Percentiles rank a stretch among this genome's conserved stretches.
Conservation (phyloP, 1,140 invertebrate species). For the Marisa cornuarietis region DNA sequence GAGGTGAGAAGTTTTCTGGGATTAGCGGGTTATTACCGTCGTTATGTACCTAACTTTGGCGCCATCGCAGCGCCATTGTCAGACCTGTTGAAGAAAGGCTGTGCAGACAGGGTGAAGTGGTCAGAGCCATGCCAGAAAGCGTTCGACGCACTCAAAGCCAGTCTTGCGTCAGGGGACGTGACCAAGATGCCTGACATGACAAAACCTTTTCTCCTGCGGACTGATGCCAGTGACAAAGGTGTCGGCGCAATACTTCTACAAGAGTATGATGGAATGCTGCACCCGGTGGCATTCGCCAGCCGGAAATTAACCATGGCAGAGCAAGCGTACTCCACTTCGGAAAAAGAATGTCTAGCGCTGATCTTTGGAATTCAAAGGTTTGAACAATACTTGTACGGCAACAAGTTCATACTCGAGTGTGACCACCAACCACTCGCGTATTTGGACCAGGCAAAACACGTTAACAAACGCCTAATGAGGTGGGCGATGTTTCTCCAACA, state of each 20-base stretch:
- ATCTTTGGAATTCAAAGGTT: constrained; percentile 64
- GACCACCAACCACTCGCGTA: constrained; percentile 30
- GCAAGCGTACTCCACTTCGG: constrained; percentile 59
- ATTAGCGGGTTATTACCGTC: constrained; percentile 30
- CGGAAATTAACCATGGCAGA: constrained; percentile 31
- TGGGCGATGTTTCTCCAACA: constrained; percentile 21
- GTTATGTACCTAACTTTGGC: constrained; percentile 45
- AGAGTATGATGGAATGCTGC: constrained; percentile 25
- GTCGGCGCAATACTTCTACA: constrained; percentile 44
- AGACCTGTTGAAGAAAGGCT: constrained; percentile 16
- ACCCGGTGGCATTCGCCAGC: constrained; percentile 40
- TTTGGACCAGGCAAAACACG: constrained; percentile 10
- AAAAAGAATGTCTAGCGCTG: constrained; percentile 64
- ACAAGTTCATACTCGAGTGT: constrained; percentile 24
- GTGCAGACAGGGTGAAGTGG: constrained; percentile 5
- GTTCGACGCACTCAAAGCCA: constrained; percentile 19
- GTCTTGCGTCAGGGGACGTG: constrained; percentile 31
- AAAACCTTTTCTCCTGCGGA: constrained; percentile 55
- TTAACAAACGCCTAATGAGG: constrained; percentile 8
- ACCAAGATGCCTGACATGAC: constrained; percentile 46
- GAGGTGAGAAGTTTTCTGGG: constrained; percentile 49
- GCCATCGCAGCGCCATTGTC: constrained; percentile 42
- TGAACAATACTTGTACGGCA: constrained; percentile 54
- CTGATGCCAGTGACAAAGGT: constrained; percentile 40
- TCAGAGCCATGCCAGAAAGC: neutral